Conservation (phyloP, 2,113 vertebrate species). For the Malurus cyaneus region DNA sequence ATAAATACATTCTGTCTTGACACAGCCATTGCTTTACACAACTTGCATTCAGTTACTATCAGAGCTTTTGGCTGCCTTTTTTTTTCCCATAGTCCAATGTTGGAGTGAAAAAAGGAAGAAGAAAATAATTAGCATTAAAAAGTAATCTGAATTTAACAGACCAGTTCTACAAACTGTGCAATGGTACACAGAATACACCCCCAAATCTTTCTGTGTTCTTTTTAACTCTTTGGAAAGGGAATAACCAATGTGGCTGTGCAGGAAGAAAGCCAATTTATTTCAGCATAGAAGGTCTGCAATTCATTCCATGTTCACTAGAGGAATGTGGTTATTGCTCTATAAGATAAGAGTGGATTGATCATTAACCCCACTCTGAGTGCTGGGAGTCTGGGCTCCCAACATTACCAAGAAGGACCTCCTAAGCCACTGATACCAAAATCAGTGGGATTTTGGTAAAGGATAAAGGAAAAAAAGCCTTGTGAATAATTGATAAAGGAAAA, state of each 20-base stretch:
- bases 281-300: constrained; percentile 3
- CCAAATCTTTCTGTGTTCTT: neutral
- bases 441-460: no score
- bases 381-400: neutral
- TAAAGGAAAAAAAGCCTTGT: neutral
- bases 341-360: neutral
- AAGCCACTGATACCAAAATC: neutral
- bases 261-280: constrained; percentile 39
- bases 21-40: neutral
- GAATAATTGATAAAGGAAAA: neutral
- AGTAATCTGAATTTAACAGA: neutral
- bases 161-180: neutral
- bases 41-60: neutral
- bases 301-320: neutral
- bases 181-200: neutral
- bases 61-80: neutral
- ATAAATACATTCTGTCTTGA: neutral
- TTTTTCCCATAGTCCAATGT: neutral
- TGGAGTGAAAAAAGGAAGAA: neutral
- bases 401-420: neutral
- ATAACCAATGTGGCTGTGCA: neutral
- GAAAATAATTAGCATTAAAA: neutral
- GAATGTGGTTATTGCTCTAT: constrained; percentile 47
- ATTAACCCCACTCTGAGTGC: neutral
- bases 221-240: neutral